Conservation (phyloP, 2,797 vertebrate genomes). For the Mustela erminea region DNA sequence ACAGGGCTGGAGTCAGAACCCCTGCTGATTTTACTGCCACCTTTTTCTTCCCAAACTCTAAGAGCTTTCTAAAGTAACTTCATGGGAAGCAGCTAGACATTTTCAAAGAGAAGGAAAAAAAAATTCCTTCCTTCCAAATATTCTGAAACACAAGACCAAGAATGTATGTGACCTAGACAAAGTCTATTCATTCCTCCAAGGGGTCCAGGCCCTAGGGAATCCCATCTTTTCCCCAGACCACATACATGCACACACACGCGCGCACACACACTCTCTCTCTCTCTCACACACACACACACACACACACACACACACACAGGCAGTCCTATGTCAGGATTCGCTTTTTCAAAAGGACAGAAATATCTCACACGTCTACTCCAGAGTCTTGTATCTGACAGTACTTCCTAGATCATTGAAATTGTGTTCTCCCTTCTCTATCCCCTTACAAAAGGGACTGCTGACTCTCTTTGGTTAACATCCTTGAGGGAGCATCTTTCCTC, state of each 20-base stretch:
- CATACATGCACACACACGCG: neutral
- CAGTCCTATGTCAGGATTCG: neutral
- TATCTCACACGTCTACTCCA: neutral
- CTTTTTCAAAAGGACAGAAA: constrained; percentile 12
- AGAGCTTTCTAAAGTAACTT: constrained; percentile 70
- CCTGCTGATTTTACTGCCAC: constrained; percentile 58
- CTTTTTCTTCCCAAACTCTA: constrained; percentile 59
- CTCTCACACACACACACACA: no score
- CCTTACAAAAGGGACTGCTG: neutral
- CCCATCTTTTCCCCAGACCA: neutral
- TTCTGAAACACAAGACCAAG: constrained; percentile 67
- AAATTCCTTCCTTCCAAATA: constrained; percentile 63
- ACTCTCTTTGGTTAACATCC: neutral
- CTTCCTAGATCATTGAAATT: neutral
- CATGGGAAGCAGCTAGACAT: constrained; percentile 26
- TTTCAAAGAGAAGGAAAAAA: neutral
- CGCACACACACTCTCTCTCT: neutral
- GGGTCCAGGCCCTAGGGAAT: no score
- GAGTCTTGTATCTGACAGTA: neutral
- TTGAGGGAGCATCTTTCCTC: neutral
- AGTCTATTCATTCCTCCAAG: constrained; percentile 17
- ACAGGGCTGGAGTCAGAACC: constrained; percentile 68
- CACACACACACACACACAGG: fast-evolving
- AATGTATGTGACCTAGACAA: constrained; percentile 48
- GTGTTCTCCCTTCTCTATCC: neutral